Evolutionary conservation across 2,113 vertebrate genomes (phyloP).

Genomic region (Aplodontia rufa): DNA sequence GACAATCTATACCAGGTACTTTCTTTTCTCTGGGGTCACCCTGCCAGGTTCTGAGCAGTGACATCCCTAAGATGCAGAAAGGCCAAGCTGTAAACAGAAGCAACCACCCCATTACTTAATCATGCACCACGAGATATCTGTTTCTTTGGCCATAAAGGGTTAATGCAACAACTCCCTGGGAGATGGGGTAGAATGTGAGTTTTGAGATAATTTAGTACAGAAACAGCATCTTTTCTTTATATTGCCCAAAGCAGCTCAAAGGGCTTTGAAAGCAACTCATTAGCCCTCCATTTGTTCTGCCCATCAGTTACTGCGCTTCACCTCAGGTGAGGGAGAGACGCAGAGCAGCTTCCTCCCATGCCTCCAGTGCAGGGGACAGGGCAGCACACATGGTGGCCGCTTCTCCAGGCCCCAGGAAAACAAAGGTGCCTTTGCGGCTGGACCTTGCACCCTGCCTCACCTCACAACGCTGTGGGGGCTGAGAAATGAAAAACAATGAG

Average conservation of each 20-base stretch:
- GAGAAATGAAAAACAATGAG: background rate
- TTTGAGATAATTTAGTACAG: background rate
- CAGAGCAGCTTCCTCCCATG: too few relatives aligned
- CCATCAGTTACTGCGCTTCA: background rate
- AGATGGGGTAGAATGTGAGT: background rate
- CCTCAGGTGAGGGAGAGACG: background rate
- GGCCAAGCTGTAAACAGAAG: background rate
- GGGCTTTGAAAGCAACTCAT: conserved; percentile 31
- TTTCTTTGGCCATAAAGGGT: background rate
- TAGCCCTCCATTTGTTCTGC: background rate
- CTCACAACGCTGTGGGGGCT: background rate
- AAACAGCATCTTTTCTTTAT: conserved; percentile 23
- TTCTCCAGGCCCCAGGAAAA: background rate
- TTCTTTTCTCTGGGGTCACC: background rate
- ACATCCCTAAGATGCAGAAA: background rate
- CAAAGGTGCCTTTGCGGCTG: background rate
- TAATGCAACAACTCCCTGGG: background rate
- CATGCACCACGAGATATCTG: fast-evolving
- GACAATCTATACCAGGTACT: background rate
- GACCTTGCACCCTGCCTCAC: background rate
- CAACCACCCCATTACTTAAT: too few relatives aligned
- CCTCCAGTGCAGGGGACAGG: too few relatives aligned
- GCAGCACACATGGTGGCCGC: too few relatives aligned
- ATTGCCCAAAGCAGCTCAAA: background rate
- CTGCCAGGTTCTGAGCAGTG: background rate